These are phyloP conservation scores for Melitaea athalia DNA, from an alignment of 2,888 invertebrate genomes.

Conservation along the genomic window DNA sequence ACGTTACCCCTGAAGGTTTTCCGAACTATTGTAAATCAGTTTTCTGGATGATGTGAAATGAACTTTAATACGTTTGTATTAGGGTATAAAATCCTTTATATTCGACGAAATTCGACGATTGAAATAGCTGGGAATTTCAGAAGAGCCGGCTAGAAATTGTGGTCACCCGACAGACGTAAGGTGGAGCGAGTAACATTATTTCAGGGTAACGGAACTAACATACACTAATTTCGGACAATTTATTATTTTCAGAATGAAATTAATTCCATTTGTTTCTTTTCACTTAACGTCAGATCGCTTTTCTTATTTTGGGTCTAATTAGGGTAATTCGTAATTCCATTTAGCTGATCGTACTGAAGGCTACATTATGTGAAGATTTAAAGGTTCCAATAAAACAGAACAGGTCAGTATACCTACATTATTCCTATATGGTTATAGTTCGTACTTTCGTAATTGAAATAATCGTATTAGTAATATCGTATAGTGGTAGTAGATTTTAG, in stretches of 20 bases:
- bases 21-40: conserved; percentile 65
- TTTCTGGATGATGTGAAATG: conserved; percentile 45
- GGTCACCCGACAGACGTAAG: conserved; percentile 55
- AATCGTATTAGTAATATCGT: no score
- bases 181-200: conserved; percentile 62
- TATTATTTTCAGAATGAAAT: conserved; percentile 44
- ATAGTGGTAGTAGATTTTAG: no score
- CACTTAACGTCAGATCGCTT: conserved; percentile 26
- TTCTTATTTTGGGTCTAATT: conserved; percentile 16
- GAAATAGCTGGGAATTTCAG: conserved; percentile 54
- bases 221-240: conserved; percentile 62
- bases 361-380: background rate
- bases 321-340: conserved; percentile 2
- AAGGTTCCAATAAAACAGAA: background rate
- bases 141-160: conserved; percentile 50
- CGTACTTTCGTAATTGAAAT: no score
- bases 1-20: conserved; percentile 66
- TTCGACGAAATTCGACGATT: conserved; percentile 51
- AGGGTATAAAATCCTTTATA: conserved; percentile 50
- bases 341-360: conserved; percentile 5
- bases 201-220: conserved; percentile 50
- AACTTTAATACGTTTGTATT: conserved; percentile 45
- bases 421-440: no score
- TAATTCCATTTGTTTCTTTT: conserved; percentile 30
- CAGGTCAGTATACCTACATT: no score